These are phyloP conservation scores for Hemitrygon akajei DNA, from an alignment of 2,797 vertebrate genomes.

Conservation along the genomic window DNA sequence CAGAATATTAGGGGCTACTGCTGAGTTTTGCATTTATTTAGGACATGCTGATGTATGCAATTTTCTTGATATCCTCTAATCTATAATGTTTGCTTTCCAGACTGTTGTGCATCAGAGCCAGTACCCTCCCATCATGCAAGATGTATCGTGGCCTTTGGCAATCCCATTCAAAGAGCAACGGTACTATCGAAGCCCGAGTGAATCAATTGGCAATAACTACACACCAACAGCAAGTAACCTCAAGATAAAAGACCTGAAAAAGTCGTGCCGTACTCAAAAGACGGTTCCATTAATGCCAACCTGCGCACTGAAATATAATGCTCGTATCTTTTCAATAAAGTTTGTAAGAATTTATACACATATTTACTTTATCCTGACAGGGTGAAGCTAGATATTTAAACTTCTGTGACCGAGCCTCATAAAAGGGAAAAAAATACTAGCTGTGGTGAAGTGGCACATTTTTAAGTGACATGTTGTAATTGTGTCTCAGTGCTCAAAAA, in stretches of 20 bases:
- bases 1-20: background rate
- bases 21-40: too few relatives aligned
- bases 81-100: conserved; percentile 49
- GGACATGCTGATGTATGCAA: background rate
- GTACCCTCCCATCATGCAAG: conserved; percentile 75
- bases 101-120: conserved; percentile 48
- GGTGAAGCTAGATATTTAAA: conserved; percentile 45
- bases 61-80: background rate
- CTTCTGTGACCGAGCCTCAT: background rate
- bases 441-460: background rate
- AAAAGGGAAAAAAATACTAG: background rate
- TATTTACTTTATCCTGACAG: conserved; percentile 34
- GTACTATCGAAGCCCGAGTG: conserved; percentile 61
- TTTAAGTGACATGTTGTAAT: background rate
- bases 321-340: conserved; percentile 53
- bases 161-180: conserved; percentile 72
- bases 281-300: conserved; percentile 26
- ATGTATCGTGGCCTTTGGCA: conserved; percentile 59
- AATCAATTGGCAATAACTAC: conserved; percentile 81
- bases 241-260: conserved; percentile 59
- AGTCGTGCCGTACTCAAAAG: conserved; percentile 41
- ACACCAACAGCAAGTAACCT: conserved; percentile 60
- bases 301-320: conserved; percentile 32
- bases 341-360: background rate
- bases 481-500: background rate